These are phyloP conservation scores for Malachius bipustulatus DNA, from an alignment of 2,888 invertebrate species.

Conservation along the genomic window DNA sequence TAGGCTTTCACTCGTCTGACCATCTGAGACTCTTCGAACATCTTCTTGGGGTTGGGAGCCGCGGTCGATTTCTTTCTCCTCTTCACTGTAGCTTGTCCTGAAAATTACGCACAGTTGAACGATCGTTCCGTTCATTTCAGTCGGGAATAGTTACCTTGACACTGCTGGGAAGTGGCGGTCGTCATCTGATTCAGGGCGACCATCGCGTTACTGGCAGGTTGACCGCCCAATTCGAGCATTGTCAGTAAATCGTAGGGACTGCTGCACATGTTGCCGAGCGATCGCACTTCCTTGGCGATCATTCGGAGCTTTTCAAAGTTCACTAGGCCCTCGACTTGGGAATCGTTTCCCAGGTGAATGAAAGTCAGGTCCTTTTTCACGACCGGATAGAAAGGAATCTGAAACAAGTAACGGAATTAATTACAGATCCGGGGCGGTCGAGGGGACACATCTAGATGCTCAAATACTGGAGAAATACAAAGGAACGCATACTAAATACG, in stretches of 20 bases:
- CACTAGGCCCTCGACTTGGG: constrained; percentile 73
- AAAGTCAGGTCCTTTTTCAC: constrained; percentile 95
- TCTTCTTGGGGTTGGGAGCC: constrained; percentile 91
- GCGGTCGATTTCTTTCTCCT: constrained; percentile 80
- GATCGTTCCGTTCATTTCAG: background rate
- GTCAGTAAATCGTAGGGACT: constrained; percentile 81
- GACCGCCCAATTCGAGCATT: constrained; percentile 74
- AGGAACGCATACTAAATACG: background rate
- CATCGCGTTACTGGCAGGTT: constrained; percentile 80
- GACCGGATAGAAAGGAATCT: constrained; percentile 82
- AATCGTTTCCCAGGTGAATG: constrained; percentile 94
- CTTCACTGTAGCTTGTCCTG: constrained; percentile 77
- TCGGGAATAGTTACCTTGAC: constrained; percentile 34
- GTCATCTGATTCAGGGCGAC: constrained; percentile 79
- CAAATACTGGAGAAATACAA: background rate
- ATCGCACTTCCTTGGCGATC: constrained; percentile 92
- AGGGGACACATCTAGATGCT: too few relatives aligned
- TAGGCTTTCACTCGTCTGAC: constrained; percentile 94
- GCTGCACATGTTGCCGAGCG: constrained; percentile 89
- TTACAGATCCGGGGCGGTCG: too few relatives aligned
- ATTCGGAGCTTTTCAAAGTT: constrained; percentile 98
- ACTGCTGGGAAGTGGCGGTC: constrained; percentile 52
- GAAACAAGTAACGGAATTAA: constrained; percentile 15
- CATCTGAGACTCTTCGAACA: constrained; percentile 99
- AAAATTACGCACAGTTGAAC: constrained; percentile 17